phyloP scores from a whole-genome alignment of 2,113 vertebrate genomes.

The Python bivittatus region DNA sequence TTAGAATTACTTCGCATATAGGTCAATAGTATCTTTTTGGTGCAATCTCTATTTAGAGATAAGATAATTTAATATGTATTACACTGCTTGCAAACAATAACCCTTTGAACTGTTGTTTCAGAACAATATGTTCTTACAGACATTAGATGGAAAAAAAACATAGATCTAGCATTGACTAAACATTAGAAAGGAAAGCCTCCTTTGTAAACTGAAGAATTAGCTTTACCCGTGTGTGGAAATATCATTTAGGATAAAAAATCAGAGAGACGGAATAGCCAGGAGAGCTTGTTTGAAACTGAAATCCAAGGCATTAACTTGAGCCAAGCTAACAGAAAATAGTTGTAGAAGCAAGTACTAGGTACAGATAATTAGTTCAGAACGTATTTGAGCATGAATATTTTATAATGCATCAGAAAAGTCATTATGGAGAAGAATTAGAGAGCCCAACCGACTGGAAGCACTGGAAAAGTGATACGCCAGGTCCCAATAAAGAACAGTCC shows the following conservation, averaged over 20 bases:
- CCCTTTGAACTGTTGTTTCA: not conserved
- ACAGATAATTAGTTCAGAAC: constrained; percentile 79
- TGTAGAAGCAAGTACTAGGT: constrained; percentile 67
- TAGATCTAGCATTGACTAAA: not conserved
- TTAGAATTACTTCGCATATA: not conserved
- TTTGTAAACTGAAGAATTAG: constrained; percentile 60
- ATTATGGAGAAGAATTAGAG: constrained; percentile 76
- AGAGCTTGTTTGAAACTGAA: constrained; percentile 75
- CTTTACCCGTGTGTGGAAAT: constrained; percentile 68
- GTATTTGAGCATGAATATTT: constrained; percentile 83
- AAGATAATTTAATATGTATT: not conserved
- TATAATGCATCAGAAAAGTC: constrained; percentile 75
- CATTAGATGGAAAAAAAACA: not conserved
- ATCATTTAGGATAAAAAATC: constrained; percentile 74
- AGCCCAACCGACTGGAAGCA: constrained; percentile 58
- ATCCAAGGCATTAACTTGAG: constrained; percentile 75
- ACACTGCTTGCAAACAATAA: not conserved
- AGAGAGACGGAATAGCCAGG: constrained; percentile 70
- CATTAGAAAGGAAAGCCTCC: constrained; percentile 43
- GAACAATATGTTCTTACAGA: not conserved
- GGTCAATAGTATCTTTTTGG: not conserved
- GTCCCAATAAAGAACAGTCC: constrained; percentile 59
- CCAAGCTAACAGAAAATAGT: constrained; percentile 72
- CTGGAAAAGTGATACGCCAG: constrained; percentile 70
- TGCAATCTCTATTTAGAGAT: not conserved